Conservation (phyloP, 2,113 vertebrate genomes). For the mouse (Mus musculus) region GRCm39 chr6:37366501-37367000, state of each 20-base stretch:
- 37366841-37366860: not conserved
- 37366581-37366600: not conserved
- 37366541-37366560: not conserved
- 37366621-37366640: not conserved
- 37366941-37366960: not conserved
- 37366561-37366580: not conserved
- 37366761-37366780: not conserved
- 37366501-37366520: not conserved
- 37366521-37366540: not conserved
- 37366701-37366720: not conserved
- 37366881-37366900: not conserved
- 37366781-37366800: no score
- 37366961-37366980: not conserved
- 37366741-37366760: not conserved
- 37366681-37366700: not conserved
- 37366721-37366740: not conserved
- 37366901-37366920: no score
- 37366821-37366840: no score
- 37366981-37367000: not conserved
- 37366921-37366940: not conserved
- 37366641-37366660: not conserved
- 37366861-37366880: no score
- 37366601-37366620: not conserved
- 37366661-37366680: conserved; percentile 27
- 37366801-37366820: not conserved